These are phyloP conservation scores for Microplitis manilae DNA, from an alignment of 2,888 invertebrate genomes.

Conservation along the genomic window DNA sequence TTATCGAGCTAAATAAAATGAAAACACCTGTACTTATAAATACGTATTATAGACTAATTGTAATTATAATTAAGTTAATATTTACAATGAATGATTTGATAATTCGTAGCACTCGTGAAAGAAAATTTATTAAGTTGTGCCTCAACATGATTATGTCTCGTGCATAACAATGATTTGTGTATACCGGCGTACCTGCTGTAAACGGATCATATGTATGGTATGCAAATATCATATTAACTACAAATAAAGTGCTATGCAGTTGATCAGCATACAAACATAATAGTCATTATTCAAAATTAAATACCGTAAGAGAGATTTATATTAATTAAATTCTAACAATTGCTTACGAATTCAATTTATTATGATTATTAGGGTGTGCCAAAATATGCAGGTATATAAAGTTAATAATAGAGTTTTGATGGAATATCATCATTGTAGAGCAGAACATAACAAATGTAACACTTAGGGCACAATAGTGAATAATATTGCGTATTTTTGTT, in stretches of 20 bases:
- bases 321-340: not conserved
- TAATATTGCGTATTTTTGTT: too few species aligned
- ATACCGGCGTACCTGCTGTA: not conserved
- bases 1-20: not conserved
- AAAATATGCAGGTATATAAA: too few species aligned
- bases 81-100: not conserved
- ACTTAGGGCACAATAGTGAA: too few species aligned
- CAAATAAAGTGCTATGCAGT: not conserved
- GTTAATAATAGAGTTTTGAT: too few species aligned
- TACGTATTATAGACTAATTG: not conserved
- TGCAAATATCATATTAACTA: not conserved
- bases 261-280: not conserved
- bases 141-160: not conserved
- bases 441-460: too few species aligned
- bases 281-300: not conserved
- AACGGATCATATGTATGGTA: not conserved
- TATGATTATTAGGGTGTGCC: too few species aligned
- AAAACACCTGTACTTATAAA: not conserved
- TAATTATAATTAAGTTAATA: not conserved
- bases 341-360: not conserved
- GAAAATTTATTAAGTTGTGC: not conserved
- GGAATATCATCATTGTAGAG: too few species aligned
- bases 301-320: not conserved
- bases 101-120: not conserved
- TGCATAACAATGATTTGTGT: not conserved